Evolutionary conservation across 2,888 invertebrate genomes (phyloP).

Genomic region (Diarsia brunnea): DNA sequence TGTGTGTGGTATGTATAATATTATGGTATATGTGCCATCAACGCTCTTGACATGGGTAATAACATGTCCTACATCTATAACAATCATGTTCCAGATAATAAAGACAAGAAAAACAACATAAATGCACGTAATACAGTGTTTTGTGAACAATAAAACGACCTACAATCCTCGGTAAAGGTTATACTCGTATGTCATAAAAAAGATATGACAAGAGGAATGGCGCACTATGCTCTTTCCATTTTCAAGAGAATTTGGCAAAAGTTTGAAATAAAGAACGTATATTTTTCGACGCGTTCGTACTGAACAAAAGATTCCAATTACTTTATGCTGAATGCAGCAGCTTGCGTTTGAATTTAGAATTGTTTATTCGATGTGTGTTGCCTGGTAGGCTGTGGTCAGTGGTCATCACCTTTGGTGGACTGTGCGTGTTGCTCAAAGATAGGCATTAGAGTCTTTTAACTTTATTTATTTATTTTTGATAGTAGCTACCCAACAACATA

Average conservation of each 20-base stretch:
- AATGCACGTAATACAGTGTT: constrained; percentile 26
- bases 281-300: constrained; percentile 17
- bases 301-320: constrained; percentile 27
- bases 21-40: too few relatives aligned
- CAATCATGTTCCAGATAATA: constrained; percentile 9
- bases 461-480: background rate
- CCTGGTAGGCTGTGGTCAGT: too few relatives aligned
- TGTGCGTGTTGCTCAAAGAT: background rate
- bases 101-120: constrained; percentile 13
- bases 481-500: background rate
- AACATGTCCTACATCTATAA: constrained; percentile 2
- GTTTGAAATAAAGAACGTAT: constrained; percentile 26
- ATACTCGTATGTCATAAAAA: constrained; percentile 36
- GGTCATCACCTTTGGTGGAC: background rate
- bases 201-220: constrained; percentile 26
- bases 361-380: constrained; percentile 1
- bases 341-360: constrained; percentile 35
- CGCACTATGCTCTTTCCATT: constrained; percentile 27
- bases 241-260: constrained; percentile 40
- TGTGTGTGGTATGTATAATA: too few relatives aligned
- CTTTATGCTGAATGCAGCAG: constrained; percentile 12
- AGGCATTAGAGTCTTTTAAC: background rate
- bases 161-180: constrained; percentile 18
- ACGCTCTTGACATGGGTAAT: background rate
- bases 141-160: constrained; percentile 39